Evolutionary conservation across 1,140 invertebrate species (phyloP).

Genomic region (Leptopilina clavipes): DNA sequence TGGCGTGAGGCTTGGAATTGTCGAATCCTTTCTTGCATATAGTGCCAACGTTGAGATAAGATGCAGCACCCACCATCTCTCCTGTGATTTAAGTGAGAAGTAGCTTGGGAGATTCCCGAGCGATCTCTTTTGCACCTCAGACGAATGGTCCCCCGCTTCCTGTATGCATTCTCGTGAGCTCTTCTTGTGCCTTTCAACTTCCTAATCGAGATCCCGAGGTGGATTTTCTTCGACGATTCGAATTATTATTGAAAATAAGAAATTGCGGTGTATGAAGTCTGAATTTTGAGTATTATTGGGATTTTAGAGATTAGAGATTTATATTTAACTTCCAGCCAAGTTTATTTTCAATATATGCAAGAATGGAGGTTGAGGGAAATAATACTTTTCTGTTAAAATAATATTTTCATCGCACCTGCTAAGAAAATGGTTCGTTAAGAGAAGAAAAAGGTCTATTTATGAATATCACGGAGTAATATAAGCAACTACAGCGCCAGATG

Average conservation of each 20-base stretch:
- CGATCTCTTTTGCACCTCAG: slow-evolving; percentile 47
- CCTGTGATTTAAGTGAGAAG: slow-evolving; percentile 57
- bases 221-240: not conserved
- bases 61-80: slow-evolving; percentile 38
- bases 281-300: not conserved
- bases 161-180: not conserved
- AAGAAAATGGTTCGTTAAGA: no score
- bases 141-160: slow-evolving; percentile 35
- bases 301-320: no score
- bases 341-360: no score
- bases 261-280: no score
- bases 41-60: slow-evolving; percentile 49
- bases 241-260: slow-evolving; percentile 6
- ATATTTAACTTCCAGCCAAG: no score
- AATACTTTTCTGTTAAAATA: no score
- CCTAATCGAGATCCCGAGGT: slow-evolving; percentile 10
- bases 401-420: no score
- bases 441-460: no score
- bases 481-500: no score
- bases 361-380: no score
- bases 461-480: no score
- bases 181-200: slow-evolving; percentile 27
- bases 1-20: slow-evolving; percentile 47
- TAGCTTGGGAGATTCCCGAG: slow-evolving; percentile 49
- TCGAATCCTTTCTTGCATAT: slow-evolving; percentile 58